Evolutionary conservation across 2,888 invertebrate genomes (phyloP).

Genomic region (Amphiduros pacificus): DNA sequence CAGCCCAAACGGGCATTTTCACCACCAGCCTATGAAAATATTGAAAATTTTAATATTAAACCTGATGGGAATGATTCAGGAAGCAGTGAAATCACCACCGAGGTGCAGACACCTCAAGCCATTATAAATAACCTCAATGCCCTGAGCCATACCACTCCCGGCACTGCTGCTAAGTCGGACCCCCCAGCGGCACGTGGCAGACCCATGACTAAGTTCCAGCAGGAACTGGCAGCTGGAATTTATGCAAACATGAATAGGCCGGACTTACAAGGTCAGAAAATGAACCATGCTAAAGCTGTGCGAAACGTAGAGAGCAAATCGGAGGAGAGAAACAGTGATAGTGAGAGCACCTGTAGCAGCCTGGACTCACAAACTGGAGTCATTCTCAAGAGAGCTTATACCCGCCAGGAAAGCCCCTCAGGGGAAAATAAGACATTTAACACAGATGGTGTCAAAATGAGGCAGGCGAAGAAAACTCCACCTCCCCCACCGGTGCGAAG

Average conservation of each 20-base stretch:
- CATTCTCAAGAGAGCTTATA: not conserved
- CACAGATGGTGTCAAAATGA: slow-evolving; percentile 7
- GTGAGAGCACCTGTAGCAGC: slow-evolving; percentile 19
- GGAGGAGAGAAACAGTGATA: slow-evolving; percentile 6
- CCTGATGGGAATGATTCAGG: not conserved
- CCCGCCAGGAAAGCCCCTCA: not conserved
- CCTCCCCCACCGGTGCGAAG: slow-evolving; percentile 13
- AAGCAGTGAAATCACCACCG: not conserved
- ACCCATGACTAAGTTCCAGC: slow-evolving; percentile 36
- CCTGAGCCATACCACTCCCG: not conserved
- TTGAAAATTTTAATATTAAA: slow-evolving; percentile 10
- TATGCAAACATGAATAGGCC: slow-evolving; percentile 40
- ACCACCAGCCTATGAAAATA: slow-evolving; percentile 16
- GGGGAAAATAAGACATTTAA: not conserved
- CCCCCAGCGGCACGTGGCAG: slow-evolving; percentile 10
- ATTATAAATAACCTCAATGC: not conserved
- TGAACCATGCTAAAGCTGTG: slow-evolving; percentile 15
- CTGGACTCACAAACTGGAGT: slow-evolving; percentile 16
- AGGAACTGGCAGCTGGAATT: slow-evolving; percentile 39
- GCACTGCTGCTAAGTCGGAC: not conserved
- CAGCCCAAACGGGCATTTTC: slow-evolving; percentile 7
- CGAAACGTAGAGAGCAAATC: slow-evolving; percentile 5
- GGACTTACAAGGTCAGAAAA: slow-evolving; percentile 36
- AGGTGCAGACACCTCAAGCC: not conserved
- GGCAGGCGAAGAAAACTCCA: slow-evolving; percentile 10